Evolutionary conservation across 2,797 vertebrate genomes (phyloP).

Genomic region (Cuniculus paca): DNA sequence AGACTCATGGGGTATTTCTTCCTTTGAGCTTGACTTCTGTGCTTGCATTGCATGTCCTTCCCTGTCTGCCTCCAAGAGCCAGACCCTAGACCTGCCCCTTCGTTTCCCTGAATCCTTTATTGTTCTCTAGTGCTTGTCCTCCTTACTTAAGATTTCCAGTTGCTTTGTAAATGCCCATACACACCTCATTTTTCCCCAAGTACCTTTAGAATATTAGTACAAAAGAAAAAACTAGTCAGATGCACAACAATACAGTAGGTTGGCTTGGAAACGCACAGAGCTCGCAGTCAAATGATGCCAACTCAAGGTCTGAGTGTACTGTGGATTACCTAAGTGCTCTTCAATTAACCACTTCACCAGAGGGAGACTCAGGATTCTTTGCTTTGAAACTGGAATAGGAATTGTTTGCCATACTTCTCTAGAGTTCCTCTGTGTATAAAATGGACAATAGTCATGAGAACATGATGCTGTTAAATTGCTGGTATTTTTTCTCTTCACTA

Average conservation of each 20-base stretch:
- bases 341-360: not conserved
- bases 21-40: slow-evolving; percentile 24
- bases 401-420: not conserved
- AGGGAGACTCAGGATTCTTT: not conserved
- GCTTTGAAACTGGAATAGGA: not conserved
- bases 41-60: not conserved
- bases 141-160: slow-evolving; percentile 27
- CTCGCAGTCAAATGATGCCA: not conserved
- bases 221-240: slow-evolving; percentile 20
- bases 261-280: not conserved
- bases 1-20: not conserved
- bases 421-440: not conserved
- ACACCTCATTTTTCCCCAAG: not conserved
- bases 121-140: slow-evolving; percentile 23
- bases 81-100: not conserved
- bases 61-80: rapidly evolving
- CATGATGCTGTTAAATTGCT: not conserved
- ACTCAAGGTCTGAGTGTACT: not conserved
- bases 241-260: not conserved
- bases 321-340: not conserved
- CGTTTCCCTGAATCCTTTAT: not conserved
- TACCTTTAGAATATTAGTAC: slow-evolving; percentile 16
- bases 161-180: slow-evolving; percentile 1
- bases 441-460: not conserved
- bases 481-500: not conserved